Evolutionary conservation across 2,888 invertebrate species (phyloP), one percentile per base, ranked within the genome.

Genomic region (Octonoba sinensis): DNA sequence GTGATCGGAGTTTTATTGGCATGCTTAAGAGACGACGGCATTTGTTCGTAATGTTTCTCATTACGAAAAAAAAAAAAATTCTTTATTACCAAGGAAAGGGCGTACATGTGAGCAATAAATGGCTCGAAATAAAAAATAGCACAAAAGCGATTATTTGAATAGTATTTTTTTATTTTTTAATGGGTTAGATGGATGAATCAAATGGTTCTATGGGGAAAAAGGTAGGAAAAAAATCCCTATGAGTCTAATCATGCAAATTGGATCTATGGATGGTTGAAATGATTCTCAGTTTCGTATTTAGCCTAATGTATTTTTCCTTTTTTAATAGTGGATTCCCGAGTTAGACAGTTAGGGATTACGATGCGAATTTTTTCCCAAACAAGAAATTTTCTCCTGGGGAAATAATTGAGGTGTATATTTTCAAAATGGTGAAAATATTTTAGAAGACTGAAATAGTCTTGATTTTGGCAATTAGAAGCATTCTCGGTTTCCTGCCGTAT

Each of bases 1-100:
- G 65, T 60, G 66, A 79, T 79, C 78, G 78, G 51, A 60, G 51
- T 79, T 79, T 79, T 79, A 79, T 79, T 79, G 60, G 72, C 54
- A 54, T 72, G 71, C 72, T 72, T 72, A 59, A 72, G 78, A 66
- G 67, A 51, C 49, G 46, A 66, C 20, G 67, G 78, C 72, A 79
- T 79, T 79, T 79, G 72, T 72, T 72, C 78, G 72, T 79, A 79
- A 79, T 79, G 72, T 79, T 79, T 79, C 78, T 79, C 78, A 79
- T 79, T 79, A 79, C n/a, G n/a, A 27, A 70, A 62, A 22, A 67
- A 59, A 70, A 70, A 62, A 62, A 70, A 49, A 64, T 70, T 65
- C 51, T 69, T 77, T 77, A 77, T 77, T 77, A 60, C 77, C 56
- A 22, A 36, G 27, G 75, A 57, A 57, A 70, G 71, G 71, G 70